Conservation (phyloP, 2,797 vertebrate genomes). For the Erithacus rubecula region DNA sequence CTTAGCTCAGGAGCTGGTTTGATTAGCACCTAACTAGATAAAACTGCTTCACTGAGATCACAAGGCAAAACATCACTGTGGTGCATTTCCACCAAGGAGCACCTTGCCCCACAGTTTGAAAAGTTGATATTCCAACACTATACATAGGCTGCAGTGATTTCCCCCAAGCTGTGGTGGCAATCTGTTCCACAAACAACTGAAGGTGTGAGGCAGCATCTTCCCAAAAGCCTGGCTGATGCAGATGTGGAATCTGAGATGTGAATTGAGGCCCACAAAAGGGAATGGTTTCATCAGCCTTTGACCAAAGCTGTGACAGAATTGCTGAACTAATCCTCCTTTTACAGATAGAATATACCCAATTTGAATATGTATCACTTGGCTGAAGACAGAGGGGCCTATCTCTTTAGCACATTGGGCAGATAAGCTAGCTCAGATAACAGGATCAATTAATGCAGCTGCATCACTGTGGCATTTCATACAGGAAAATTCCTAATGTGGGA, state of each 20-base stretch:
- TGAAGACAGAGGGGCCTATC: background rate
- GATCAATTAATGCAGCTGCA: background rate
- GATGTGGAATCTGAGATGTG: background rate
- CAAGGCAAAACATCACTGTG: background rate
- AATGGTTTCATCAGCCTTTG: background rate
- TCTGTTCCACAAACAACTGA: background rate
- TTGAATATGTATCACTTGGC: background rate
- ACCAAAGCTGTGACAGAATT: background rate
- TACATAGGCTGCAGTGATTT: rapidly evolving
- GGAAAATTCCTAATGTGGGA: background rate
- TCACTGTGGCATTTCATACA: background rate
- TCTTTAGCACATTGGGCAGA: background rate
- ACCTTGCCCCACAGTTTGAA: background rate
- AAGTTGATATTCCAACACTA: background rate
- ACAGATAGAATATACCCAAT: background rate
- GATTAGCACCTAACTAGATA: background rate
- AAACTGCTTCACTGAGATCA: background rate
- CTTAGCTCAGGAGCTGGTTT: background rate
- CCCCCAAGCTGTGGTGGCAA: background rate
- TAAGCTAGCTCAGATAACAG: background rate
- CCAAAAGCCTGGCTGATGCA: background rate
- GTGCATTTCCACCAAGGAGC: background rate
- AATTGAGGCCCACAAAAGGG: background rate
- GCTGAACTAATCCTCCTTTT: background rate
- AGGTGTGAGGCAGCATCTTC: background rate